Base-by-base conservation (phyloP, 2,888 invertebrate genomes). In the Agriotes lineatus region DNA sequence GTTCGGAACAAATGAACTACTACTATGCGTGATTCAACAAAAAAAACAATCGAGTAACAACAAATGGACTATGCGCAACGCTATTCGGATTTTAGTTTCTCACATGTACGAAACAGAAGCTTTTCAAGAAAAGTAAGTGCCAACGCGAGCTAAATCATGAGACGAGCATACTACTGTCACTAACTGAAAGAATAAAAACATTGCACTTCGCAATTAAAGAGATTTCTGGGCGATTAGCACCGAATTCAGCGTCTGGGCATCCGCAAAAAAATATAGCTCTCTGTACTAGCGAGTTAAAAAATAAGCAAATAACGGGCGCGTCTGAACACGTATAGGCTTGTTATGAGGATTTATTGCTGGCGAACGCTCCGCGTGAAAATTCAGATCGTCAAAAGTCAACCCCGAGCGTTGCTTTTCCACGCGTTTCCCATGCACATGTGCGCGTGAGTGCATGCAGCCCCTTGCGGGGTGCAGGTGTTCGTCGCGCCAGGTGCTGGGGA, bases 181-280 rank as follows among this genome's bases (percentile, higher is more conserved):
- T 45, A 33, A 56, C 42, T 63, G 59, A 62, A 67, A 67, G 63
- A 62, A 62, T 62, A 70, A 67, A 70, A 48, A 48, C 52, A 67
- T 44, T 65, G 48, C 54, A 56, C 61, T 25, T 50, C n/a, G 68
- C 71, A 71, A 71, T 71, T 71, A 71, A 69, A 61, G 56, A 69
- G 71, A 71, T 71, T 66, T 71, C 69, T 54, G 61, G 57, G 39
- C 68, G 68, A 67, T 70, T 70, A 70, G 19, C 62, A 64, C 57
- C 33, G 59, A 59, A 68, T 65, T 68, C 63, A 25, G 63, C 56
- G 64, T 57, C 64, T 57, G 62, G 14, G 39, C 14, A 22, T 39
- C 39, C 18, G 52, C 1, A 9, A 33, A 19, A 30, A 18, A 33
- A n/a, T 12, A n/a, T 16, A 25, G 25, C 25, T 25, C 25, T 25